Evolutionary conservation across 2,113 vertebrate species (phyloP).

Genomic region (Coryphaenoides rupestris): DNA sequence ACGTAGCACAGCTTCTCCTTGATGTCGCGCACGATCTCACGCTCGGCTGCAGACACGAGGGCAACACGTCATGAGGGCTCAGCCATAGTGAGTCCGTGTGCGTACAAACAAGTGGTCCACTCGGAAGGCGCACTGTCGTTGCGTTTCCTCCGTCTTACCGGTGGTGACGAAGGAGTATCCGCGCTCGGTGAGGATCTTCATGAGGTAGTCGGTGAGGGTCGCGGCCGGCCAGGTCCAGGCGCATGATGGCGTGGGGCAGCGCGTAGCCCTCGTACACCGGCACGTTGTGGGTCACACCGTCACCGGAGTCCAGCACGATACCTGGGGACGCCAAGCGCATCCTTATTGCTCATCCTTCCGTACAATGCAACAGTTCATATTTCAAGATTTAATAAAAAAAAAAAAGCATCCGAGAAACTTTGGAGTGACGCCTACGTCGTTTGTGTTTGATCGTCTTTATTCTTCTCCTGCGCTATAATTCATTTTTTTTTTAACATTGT

Average conservation of each 20-base stretch:
- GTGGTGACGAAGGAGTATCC: constrained; percentile 93
- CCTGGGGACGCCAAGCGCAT: constrained; percentile 62
- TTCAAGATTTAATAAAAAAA: no score
- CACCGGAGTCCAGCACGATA: constrained; percentile 89
- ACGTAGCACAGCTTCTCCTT: constrained; percentile 94
- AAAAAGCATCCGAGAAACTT: no score
- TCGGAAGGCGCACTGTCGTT: no score
- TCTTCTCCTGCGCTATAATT: no score
- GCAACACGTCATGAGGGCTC: not conserved
- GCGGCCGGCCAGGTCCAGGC: constrained; percentile 86
- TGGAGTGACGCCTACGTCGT: no score
- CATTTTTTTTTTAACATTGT: no score
- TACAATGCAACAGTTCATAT: no score
- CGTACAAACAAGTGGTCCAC: no score
- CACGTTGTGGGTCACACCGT: constrained; percentile 90
- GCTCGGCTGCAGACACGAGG: constrained; percentile 79
- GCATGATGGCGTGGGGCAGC: constrained; percentile 90
- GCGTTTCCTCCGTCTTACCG: constrained; percentile 62
- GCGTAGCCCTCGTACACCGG: constrained; percentile 92
- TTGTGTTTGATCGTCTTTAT: no score
- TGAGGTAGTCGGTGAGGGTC: constrained; percentile 92
- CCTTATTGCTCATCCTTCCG: not conserved
- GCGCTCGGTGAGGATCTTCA: constrained; percentile 92
- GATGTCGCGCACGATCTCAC: constrained; percentile 97
- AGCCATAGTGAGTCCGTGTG: not conserved